Base-by-base conservation (phyloP, 2,797 vertebrate genomes). In the Sebastolobus alascanus region DNA sequence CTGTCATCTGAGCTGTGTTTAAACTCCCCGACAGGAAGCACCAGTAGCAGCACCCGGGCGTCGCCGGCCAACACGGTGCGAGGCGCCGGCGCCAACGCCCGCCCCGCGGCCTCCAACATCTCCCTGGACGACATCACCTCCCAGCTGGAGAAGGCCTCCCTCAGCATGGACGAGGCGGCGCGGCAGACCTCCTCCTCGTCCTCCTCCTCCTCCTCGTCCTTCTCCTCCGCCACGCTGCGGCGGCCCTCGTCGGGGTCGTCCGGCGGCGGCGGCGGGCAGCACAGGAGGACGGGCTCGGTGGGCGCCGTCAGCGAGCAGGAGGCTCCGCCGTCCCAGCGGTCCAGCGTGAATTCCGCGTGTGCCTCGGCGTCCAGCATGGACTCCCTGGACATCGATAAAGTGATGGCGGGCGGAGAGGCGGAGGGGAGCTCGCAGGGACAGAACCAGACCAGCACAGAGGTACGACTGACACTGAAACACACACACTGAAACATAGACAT, bases 81-180 rank as follows among this genome's bases (percentile, higher is more conserved):
- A 65, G 94, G 93, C 27, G 96, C 96, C 55, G 96, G 95, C 43
- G 91, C 93, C 75, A 92, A 94, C 77, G 86, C 92, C 68, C 88
- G 88, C 40, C 84, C 93, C n/a, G 33, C 94, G 75, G 97, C 96
- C 82, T 96, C 97, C 83, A 97, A 99, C 67, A 97, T 98, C 86
- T 99, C 98, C 77, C 92, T 99, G 91, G 99, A 99, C 64, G 99
- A 99, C 89, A 99, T 99, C 95, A 99, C 98, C 18, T 97, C 98
- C 4, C 98, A 99, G 90, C 93, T 99, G 89, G 98, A 99, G 91
- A 97, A 97, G 90, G 97, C 87, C 87, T 96, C 95, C 0, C 90
- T 98, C 88, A 99, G 98, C 93, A 99, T 99, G 98, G 98, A 99
- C 25, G 98, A 99, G 73, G 98, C 97, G 1, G 98, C 98, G 0